These are phyloP conservation scores for Crotalus tigris DNA, from an alignment of 2,113 vertebrate species.

Conservation along the genomic window DNA sequence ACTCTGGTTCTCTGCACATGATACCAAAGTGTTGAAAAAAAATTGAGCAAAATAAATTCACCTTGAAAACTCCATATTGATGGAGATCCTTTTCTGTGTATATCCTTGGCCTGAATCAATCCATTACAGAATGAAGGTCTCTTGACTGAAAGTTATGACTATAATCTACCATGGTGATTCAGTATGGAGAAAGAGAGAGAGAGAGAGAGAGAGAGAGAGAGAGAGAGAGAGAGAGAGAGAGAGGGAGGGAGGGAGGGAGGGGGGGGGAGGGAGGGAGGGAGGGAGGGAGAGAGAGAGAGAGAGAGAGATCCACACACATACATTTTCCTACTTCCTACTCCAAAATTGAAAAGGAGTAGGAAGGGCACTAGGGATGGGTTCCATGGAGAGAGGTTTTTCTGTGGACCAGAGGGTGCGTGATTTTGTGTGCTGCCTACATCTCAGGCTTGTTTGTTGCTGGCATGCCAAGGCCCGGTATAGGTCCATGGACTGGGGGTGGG, in stretches of 20 bases:
- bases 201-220: too few species aligned
- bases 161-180: not conserved
- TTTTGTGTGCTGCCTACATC: too few species aligned
- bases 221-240: too few species aligned
- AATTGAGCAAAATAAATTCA: constrained; percentile 25
- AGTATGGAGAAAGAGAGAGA: not conserved
- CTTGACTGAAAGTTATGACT: not conserved
- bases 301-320: not conserved
- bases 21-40: not conserved
- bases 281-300: too few species aligned
- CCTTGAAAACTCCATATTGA: not conserved
- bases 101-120: not conserved
- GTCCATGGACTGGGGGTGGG: too few species aligned
- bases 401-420: too few species aligned
- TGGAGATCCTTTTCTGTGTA: not conserved
- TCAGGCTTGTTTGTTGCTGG: too few species aligned
- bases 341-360: not conserved
- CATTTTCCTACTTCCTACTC: not conserved
- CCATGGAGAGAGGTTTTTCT: too few species aligned
- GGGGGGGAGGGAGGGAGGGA: too few species aligned
- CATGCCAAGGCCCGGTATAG: too few species aligned
- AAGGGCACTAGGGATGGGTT: too few species aligned
- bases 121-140: not conserved
- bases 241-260: too few species aligned
- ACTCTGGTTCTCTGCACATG: not conserved